Evolutionary conservation across 2,113 vertebrate genomes (phyloP), one percentile per base, ranked within the genome.

Genomic region (Crotalus viridis): DNA sequence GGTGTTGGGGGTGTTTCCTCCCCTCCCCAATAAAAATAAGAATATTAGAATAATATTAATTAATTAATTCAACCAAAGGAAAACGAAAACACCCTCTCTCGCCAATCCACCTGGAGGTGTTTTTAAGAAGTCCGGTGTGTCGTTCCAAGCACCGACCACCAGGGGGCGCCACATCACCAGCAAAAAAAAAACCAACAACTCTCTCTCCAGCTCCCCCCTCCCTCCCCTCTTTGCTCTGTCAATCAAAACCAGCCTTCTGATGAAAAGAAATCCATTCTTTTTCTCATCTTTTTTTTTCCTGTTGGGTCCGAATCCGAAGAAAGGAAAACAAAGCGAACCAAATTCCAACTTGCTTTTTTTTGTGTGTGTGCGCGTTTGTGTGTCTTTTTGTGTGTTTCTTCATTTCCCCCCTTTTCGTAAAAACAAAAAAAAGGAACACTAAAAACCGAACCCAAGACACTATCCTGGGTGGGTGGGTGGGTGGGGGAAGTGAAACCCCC

Each of bases 111-210:
- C 61, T 94, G 93, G 26, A 59, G 87, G 55, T 39, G 1, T 61
- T 94, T 91, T 93, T 54, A 91, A 33, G 92, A 48, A 92, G 94
- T 95, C 94, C 48, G 21, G 92, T 94, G 92, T 24, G 93, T 92
- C 92, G 85, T 88, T 87, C 94, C 95, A 93, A 93, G 90, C 90
- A 88, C 89, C 85, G 81, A 91, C 93, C 93, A 91, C 91, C 0
- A 91, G 91, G 89, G 91, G 85, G 91, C 85, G 88, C 39, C 90
- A 17, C n/a, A 6, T 54, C 88, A 48, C 74, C 54, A 51, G 51
- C 10, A 28, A 51, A 90, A 56, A 90, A 69, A 59, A 61, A 26
- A 0, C 56, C 19, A 8, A 28, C 26, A 64, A 28, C 39, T 39
- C 3, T 26, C 43, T 3, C 85, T 51, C 59, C 87, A 12, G 2